Evolutionary conservation across 2,888 invertebrate genomes (phyloP).

Genomic region (Vanessa cardui): DNA sequence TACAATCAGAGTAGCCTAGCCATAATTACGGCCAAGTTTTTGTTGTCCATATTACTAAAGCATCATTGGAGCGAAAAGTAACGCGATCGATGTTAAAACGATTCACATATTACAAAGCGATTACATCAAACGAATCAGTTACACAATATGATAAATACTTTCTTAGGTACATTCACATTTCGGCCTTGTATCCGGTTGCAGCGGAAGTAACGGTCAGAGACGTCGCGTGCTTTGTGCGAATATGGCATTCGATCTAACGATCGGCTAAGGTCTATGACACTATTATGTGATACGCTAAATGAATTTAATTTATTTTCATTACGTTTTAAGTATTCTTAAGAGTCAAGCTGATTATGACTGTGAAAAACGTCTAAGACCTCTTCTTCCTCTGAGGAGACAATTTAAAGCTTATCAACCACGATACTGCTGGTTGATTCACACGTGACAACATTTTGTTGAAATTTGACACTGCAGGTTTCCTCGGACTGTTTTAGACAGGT

Average conservation of each 20-base stretch:
- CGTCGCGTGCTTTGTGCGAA: conserved; percentile 54
- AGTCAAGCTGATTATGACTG: too few relatives aligned
- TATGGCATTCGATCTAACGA: conserved; percentile 31
- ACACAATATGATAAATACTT: conserved; percentile 33
- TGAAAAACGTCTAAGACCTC: too few relatives aligned
- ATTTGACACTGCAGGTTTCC: too few relatives aligned
- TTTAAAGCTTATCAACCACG: too few relatives aligned
- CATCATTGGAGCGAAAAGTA: conserved; percentile 20
- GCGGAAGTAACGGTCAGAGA: conserved; percentile 68
- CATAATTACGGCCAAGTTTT: conserved; percentile 4
- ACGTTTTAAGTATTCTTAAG: too few relatives aligned
- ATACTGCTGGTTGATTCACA: too few relatives aligned
- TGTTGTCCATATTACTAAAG: conserved; percentile 9
- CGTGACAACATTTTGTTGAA: too few relatives aligned
- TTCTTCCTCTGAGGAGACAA: too few relatives aligned
- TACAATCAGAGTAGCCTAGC: conserved; percentile 6
- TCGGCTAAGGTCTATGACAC: conserved; percentile 32
- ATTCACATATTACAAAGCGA: background rate
- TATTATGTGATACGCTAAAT: background rate
- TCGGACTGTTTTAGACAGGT: too few relatives aligned
- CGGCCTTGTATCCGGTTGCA: conserved; percentile 50
- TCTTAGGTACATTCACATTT: conserved; percentile 42
- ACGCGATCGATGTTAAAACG: conserved; percentile 2
- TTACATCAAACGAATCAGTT: conserved; percentile 17
- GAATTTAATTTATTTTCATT: background rate